Evolutionary conservation across 2,797 vertebrate genomes (phyloP), one percentile per base, ranked within the genome.

Genomic region (Tiaroga cobitis): DNA sequence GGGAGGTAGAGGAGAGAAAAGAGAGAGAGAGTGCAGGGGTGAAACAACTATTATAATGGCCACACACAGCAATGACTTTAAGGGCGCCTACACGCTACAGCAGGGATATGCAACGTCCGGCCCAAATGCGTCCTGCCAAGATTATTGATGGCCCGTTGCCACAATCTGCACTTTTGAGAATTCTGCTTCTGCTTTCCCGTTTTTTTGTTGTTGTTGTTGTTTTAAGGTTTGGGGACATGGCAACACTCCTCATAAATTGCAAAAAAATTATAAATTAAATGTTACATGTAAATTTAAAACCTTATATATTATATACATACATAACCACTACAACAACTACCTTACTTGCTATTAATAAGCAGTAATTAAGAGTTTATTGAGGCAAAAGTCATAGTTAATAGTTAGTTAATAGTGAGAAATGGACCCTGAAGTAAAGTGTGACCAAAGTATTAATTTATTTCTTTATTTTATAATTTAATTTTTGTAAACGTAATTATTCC

Each of bases 51-150:
- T 63, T 61, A 78, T 78, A 78, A 37, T 67, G 72, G 72, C 43
- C 81, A 67, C 41, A 26, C 26, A 74, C 41, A 74, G 63, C 81
- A 63, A 75, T 49, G 73, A 75, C 81, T 51, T 82, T 65, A 75
- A 75, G 59, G 72, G 72, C 21, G 24, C 81, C 70, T 65, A 75
- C 81, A 65, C n/a, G 43, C 72, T 63, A 63, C 56, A 78, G 56
- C 76, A 63, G n/a, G 76, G 56, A 63, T 78, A 43, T 59, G 43
- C 76, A 61, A 61, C 37, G 56, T 78, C 76, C 76, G 37, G 56
- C n/a, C 16, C 16, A 43, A 78, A 78, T 63, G 76, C 16, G 5
- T 78, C 37, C 76, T 63, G 76, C 56, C 76, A 78, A 78, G 56
- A 78, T 63, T 78, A 78, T 63, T 43, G 76, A 78, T 78, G 76